A percentile compares a stretch with the other conserved stretches of the same genome.
Evolutionary conservation across 2,797 vertebrate genomes (phyloP).

Genomic region (Triplophysa bombifrons): DNA sequence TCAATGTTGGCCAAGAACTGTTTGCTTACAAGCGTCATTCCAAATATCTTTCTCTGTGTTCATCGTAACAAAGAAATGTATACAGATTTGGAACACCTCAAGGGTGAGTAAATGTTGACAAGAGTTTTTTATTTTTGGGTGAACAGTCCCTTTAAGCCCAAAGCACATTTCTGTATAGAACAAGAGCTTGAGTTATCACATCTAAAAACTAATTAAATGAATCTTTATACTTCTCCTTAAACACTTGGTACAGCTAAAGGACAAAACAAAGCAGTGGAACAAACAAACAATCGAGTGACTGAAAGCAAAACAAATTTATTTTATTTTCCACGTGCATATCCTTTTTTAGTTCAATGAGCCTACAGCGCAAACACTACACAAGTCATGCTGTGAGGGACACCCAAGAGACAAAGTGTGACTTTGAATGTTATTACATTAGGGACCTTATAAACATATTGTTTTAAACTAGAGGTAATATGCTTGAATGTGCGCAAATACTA

Average conservation of each 20-base stretch:
- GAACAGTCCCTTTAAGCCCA: too few relatives aligned
- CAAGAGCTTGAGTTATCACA: neutral
- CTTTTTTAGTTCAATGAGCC: conserved; percentile 52
- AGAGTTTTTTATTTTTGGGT: too few relatives aligned
- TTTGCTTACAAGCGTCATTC: too few relatives aligned
- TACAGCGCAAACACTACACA: conserved; percentile 53
- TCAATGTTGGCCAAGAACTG: too few relatives aligned
- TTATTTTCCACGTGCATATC: conserved; percentile 41
- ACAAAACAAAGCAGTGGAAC: conserved; percentile 25
- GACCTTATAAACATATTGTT: conserved; percentile 64
- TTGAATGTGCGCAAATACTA: conserved; percentile 66
- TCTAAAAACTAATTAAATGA: conserved; percentile 15
- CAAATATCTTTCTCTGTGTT: too few relatives aligned
- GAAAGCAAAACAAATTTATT: conserved; percentile 23
- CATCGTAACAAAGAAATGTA: too few relatives aligned
- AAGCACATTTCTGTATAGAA: neutral
- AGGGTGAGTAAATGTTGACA: too few relatives aligned
- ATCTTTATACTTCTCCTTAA: conserved; percentile 26
- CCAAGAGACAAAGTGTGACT: conserved; percentile 62
- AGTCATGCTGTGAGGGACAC: conserved; percentile 55
- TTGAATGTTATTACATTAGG: conserved; percentile 68
- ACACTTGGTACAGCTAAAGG: conserved; percentile 12
- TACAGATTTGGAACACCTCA: too few relatives aligned
- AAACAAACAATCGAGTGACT: conserved; percentile 34
- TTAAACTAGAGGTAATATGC: conserved; percentile 62